Conservation (phyloP, 2,888 invertebrate species). For the Ophion ellenae region DNA sequence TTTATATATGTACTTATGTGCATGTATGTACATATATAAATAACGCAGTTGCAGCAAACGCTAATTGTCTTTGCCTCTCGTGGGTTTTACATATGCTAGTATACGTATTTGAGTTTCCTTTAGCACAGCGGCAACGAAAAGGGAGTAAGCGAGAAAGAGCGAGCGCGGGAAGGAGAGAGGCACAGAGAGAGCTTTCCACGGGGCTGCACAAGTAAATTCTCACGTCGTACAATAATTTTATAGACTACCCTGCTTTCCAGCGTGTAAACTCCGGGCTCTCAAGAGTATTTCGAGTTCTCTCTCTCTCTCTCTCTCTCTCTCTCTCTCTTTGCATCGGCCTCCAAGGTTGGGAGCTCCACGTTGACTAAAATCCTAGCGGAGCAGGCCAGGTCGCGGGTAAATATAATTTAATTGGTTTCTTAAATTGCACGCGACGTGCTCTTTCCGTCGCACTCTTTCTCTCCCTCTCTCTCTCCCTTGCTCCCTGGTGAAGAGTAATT, state of each 20-base stretch:
- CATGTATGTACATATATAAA: conserved; percentile 6
- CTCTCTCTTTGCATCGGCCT: conserved; percentile 26
- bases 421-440: conserved; percentile 68
- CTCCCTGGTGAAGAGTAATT: conserved; percentile 12
- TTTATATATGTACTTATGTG: too few species aligned
- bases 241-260: conserved; percentile 55
- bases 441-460: conserved; percentile 1
- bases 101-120: conserved; percentile 31
- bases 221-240: conserved; percentile 68
- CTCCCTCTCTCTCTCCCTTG: background rate
- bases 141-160: conserved; percentile 17
- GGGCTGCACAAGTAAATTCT: conserved; percentile 60
- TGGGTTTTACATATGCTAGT: conserved; percentile 14
- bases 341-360: conserved; percentile 41
- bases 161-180: conserved; percentile 3
- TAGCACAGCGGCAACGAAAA: conserved; percentile 1
- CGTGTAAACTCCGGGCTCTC: conserved; percentile 44
- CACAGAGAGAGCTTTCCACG: conserved; percentile 7
- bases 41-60: conserved; percentile 34
- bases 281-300: conserved; percentile 39
- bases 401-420: conserved; percentile 76
- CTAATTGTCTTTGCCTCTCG: conserved; percentile 54
- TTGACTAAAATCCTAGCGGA: conserved; percentile 38
- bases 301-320: conserved; percentile 28
- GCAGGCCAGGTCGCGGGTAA: conserved; percentile 64